Conservation (phyloP, 2,113 vertebrate genomes). For the Notechis scutatus region DNA sequence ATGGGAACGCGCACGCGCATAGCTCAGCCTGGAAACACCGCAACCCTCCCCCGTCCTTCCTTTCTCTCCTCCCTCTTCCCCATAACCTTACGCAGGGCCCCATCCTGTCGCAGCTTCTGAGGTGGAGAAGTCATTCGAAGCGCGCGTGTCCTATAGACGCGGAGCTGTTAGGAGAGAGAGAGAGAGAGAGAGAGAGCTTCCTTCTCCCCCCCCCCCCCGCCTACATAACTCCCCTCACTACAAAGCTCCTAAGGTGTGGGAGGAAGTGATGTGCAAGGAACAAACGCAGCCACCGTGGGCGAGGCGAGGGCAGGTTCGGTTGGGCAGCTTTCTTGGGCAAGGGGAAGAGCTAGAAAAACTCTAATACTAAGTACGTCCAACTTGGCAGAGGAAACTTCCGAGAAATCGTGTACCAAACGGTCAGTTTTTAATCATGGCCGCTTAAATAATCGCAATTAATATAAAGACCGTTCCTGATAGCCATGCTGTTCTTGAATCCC, state of each 20-base stretch:
- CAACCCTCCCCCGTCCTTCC: not conserved
- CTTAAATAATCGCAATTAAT: not conserved
- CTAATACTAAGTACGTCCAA: not conserved
- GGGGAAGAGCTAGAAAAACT: not conserved
- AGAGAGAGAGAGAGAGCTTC: not conserved
- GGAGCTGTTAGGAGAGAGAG: too few species aligned
- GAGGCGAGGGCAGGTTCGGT: not conserved
- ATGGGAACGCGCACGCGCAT: conserved; percentile 3
- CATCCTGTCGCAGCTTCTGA: not conserved
- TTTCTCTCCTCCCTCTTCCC: not conserved
- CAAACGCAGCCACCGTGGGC: not conserved
- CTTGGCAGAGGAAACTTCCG: not conserved
- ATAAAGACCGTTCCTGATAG: not conserved
- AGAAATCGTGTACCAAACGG: not conserved
- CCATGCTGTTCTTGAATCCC: not conserved
- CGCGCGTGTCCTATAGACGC: not conserved
- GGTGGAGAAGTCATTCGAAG: not conserved
- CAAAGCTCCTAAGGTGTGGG: not conserved
- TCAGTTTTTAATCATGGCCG: not conserved
- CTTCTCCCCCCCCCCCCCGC: not conserved
- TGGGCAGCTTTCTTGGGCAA: too few species aligned
- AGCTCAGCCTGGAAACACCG: not conserved
- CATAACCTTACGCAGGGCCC: conserved; percentile 11
- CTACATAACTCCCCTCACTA: not conserved
- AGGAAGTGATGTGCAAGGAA: not conserved